Percentiles rank a stretch among this genome's conserved stretches.
These are phyloP conservation scores for Tiliacea citrago DNA, from an alignment of 2,888 invertebrate species.

Conservation along the genomic window DNA sequence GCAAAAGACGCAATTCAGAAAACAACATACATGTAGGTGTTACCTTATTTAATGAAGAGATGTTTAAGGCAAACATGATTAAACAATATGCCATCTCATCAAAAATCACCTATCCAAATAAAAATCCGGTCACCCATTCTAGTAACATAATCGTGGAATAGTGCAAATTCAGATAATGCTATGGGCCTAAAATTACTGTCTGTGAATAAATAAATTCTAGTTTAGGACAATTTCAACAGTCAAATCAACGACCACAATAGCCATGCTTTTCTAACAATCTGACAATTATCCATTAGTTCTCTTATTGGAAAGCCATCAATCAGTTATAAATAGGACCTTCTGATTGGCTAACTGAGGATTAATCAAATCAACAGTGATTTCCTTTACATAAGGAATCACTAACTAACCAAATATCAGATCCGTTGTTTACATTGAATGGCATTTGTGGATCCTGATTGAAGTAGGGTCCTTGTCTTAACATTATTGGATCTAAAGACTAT, in stretches of 20 bases:
- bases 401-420: neutral
- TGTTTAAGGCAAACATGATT: too few relatives aligned
- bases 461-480: slow-evolving; percentile 1
- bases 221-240: neutral
- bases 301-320: neutral
- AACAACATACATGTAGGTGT: too few relatives aligned
- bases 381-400: neutral
- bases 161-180: neutral
- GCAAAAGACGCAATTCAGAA: too few relatives aligned
- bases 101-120: neutral
- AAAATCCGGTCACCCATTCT: neutral
- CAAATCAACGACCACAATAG: neutral
- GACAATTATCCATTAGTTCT: neutral
- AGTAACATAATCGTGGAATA: neutral
- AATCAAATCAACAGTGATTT: slow-evolving; percentile 22
- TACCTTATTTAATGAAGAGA: too few relatives aligned
- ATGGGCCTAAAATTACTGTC: too few relatives aligned
- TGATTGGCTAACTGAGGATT: slow-evolving; percentile 12
- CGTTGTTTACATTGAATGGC: slow-evolving; percentile 9
- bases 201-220: neutral
- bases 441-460: slow-evolving; percentile 35
- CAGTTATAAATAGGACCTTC: slow-evolving; percentile 1
- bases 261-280: neutral
- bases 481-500: slow-evolving; percentile 4
- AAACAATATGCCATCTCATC: too few relatives aligned